A percentile compares a stretch with the other conserved stretches of the same genome.
phyloP scores from a whole-genome alignment of 2,888 invertebrate species.

The Apomyelois bistriatella region DNA sequence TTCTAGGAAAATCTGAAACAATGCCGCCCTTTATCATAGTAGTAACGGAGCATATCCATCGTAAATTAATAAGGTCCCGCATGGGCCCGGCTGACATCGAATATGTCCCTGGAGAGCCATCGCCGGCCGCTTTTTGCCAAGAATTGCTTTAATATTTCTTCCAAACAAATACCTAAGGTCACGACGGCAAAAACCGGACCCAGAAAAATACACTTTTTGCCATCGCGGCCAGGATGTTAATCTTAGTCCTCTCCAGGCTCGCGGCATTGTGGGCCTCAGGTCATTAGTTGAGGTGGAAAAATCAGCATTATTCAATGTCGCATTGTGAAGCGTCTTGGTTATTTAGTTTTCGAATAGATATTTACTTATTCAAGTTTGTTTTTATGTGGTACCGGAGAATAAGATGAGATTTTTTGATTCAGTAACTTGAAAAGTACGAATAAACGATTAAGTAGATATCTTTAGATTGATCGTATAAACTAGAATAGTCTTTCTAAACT shows the following conservation, averaged over 20 bases:
- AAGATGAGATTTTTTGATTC: too few relatives aligned
- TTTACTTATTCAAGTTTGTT: too few relatives aligned
- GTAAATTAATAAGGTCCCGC: conserved; percentile 13
- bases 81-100: conserved; percentile 8
- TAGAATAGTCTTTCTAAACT: too few relatives aligned
- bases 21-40: not conserved
- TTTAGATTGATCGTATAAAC: too few relatives aligned
- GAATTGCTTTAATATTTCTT: conserved; percentile 25
- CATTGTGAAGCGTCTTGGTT: not conserved
- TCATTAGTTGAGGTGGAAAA: not conserved
- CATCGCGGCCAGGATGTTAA: conserved; percentile 2
- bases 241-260: conserved; percentile 2
- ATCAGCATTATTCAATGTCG: not conserved
- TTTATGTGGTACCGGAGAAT: too few relatives aligned
- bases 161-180: conserved; percentile 25
- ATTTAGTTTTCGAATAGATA: too few relatives aligned
- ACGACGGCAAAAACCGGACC: conserved; percentile 14
- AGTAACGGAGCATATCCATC: conserved; percentile 5
- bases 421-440: too few relatives aligned
- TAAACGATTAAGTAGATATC: too few relatives aligned
- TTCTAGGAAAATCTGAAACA: not conserved
- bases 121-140: conserved; percentile 15
- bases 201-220: conserved; percentile 10
- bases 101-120: conserved; percentile 22
- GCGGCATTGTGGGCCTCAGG: not conserved